A percentile compares a stretch with the other conserved stretches of the same genome.
phyloP scores from a whole-genome alignment of 2,888 invertebrate genomes.

The Drosophila helvetica region DNA sequence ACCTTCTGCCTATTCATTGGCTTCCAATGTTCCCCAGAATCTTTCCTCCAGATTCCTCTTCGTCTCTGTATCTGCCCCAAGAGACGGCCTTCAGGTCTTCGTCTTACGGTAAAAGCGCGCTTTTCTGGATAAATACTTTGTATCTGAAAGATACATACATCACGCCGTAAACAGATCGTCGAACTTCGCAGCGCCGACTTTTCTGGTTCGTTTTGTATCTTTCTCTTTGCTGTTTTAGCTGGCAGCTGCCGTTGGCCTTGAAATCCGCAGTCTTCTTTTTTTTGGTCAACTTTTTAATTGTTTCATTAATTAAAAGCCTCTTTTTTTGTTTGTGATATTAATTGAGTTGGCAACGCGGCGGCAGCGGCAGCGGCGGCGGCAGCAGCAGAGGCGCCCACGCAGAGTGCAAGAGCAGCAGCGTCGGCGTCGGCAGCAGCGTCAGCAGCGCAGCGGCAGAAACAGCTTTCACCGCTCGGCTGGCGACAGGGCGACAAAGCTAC shows the following conservation, averaged over 20 bases:
- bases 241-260: conserved; percentile 65
- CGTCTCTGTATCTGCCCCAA: conserved; percentile 26
- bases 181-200: conserved; percentile 65
- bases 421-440: conserved; percentile 22
- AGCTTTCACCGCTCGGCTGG: conserved; percentile 75
- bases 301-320: conserved; percentile 71
- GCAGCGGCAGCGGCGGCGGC: conserved; percentile 14
- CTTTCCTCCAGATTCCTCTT: not conserved
- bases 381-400: conserved; percentile 69
- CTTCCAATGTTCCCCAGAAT: not conserved
- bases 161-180: conserved; percentile 82
- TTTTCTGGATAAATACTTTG: conserved; percentile 57
- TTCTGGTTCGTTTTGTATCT: conserved; percentile 24
- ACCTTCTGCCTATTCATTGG: not conserved
- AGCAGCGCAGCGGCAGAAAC: conserved; percentile 47
- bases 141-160: conserved; percentile 76
- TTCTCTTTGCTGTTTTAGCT: too few species aligned
- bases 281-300: conserved; percentile 60
- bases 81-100: conserved; percentile 29
- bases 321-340: conserved; percentile 56
- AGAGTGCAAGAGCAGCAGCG: conserved; percentile 30
- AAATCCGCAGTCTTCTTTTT: conserved; percentile 47
- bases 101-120: conserved; percentile 64
- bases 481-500: conserved; percentile 71
- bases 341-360: conserved; percentile 73